These are phyloP conservation scores for Proteles cristata DNA, from an alignment of 2,113 vertebrate species.

Conservation along the genomic window DNA sequence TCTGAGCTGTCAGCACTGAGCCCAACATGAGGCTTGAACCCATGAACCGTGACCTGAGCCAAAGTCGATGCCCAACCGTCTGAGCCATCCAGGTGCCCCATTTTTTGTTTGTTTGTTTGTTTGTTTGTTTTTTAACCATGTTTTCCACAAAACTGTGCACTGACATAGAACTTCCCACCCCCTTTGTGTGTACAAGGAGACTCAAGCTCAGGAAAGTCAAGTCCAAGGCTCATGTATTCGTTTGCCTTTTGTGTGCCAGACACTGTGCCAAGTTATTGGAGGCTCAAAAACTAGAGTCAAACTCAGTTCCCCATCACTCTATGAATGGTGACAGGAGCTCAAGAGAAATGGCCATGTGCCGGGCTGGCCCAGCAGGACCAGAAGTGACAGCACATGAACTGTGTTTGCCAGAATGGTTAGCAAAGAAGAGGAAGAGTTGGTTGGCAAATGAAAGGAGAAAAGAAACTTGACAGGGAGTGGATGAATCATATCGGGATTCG, in stretches of 20 bases:
- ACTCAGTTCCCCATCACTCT: neutral
- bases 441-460: neutral
- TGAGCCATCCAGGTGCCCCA: too few relatives aligned
- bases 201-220: neutral
- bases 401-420: neutral
- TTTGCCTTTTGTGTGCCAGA: neutral
- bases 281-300: neutral
- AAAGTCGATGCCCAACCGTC: too few relatives aligned
- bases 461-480: neutral
- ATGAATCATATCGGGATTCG: neutral
- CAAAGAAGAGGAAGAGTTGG: neutral
- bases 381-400: neutral
- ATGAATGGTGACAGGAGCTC: accelerated
- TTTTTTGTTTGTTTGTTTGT: neutral
- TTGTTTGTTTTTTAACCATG: neutral
- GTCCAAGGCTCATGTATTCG: neutral
- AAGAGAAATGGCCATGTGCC: neutral
- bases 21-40: too few relatives aligned
- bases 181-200: neutral
- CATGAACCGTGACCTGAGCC: too few relatives aligned
- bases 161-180: neutral
- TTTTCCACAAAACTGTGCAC: neutral
- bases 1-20: too few relatives aligned
- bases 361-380: neutral
- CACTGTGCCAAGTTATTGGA: neutral